Conservation (phyloP, 2,113 vertebrate genomes). For the Scomber colias region DNA sequence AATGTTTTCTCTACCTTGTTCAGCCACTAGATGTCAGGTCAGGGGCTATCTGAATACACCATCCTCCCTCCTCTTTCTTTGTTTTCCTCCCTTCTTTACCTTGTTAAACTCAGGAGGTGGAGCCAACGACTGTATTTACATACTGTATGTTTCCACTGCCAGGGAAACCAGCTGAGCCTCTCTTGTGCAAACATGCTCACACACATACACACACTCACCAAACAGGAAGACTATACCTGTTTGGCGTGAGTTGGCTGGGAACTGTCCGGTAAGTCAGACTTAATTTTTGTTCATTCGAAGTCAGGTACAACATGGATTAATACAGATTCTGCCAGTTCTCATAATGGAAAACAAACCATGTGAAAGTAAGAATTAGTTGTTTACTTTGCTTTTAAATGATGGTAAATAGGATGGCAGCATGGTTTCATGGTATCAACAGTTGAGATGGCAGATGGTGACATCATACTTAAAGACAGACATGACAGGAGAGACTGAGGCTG, state of each 20-base stretch:
- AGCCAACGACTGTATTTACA: conserved; percentile 66
- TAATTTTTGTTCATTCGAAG: background rate
- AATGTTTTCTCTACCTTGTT: conserved; percentile 12
- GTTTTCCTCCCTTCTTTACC: conserved; percentile 36
- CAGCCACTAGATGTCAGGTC: conserved; percentile 57
- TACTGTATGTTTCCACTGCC: conserved; percentile 65
- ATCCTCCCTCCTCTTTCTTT: background rate
- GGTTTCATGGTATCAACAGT: conserved; percentile 20
- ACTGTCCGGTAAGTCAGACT: conserved; percentile 78
- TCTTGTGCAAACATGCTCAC: conserved; percentile 64
- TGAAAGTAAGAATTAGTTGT: background rate
- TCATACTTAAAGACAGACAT: conserved; percentile 13
- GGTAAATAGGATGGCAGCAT: background rate
- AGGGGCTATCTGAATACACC: background rate
- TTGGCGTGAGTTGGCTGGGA: conserved; percentile 35
- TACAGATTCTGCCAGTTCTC: background rate
- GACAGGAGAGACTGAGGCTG: background rate
- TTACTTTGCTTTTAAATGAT: background rate
- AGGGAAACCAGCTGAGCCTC: conserved; percentile 79
- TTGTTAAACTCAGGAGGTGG: conserved; percentile 56
- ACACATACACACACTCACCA: conserved; percentile 47
- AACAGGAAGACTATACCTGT: conserved; percentile 78
- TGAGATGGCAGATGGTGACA: conserved; percentile 9
- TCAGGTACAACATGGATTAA: background rate
- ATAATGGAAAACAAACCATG: background rate